phyloP scores from a whole-genome alignment of 2,797 vertebrate species.

The Picus viridis region DNA sequence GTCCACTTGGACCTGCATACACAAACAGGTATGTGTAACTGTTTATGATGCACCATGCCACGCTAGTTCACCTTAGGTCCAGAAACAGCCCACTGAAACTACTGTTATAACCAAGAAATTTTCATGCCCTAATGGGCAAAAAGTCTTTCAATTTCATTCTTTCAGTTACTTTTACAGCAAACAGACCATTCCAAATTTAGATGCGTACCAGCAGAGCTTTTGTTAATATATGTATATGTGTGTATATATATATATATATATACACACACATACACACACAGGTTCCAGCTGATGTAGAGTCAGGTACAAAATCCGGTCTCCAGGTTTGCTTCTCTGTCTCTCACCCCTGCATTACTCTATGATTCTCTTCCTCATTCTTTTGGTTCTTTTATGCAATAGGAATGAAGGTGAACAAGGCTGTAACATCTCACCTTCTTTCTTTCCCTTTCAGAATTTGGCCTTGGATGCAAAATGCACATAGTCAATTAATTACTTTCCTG shows the following conservation, averaged over 20 bases:
- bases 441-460: background rate
- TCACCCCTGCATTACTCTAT: accelerated
- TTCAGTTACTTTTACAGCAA: background rate
- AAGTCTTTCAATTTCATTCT: background rate
- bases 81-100: background rate
- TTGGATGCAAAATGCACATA: background rate
- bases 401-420: conserved; percentile 14
- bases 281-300: background rate
- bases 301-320: background rate
- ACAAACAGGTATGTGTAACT: background rate
- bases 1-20: background rate
- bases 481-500: background rate
- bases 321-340: background rate
- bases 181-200: background rate
- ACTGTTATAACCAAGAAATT: background rate
- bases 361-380: conserved; percentile 1
- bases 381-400: background rate
- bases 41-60: background rate
- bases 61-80: background rate
- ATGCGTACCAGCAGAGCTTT: conserved; percentile 8
- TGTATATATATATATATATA: background rate
- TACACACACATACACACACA: no score
- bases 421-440: background rate
- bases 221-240: background rate
- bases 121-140: background rate